Evolutionary conservation across 2,797 vertebrate species (phyloP).

Genomic region (Micromesistius poutassou): DNA sequence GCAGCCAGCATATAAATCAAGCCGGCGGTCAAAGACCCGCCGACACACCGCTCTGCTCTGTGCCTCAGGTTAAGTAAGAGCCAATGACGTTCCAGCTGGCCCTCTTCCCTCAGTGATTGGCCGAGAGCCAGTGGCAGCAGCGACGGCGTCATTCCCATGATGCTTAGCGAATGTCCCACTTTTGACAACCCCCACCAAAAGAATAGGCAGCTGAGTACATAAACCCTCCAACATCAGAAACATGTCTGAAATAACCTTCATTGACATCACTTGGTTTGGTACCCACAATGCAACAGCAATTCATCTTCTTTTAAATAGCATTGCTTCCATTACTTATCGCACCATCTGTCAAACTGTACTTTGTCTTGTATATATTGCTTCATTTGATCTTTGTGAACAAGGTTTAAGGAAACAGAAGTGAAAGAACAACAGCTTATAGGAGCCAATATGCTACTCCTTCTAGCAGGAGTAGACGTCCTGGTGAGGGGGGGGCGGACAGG

Average conservation of each 20-base stretch:
- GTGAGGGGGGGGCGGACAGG: slow-evolving; percentile 13
- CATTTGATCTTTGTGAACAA: no score
- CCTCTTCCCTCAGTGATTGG: slow-evolving; percentile 44
- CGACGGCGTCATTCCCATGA: slow-evolving; percentile 38
- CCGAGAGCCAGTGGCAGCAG: slow-evolving; percentile 37
- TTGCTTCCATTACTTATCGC: background rate
- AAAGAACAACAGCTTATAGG: background rate
- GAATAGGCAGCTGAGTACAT: background rate
- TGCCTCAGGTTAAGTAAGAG: slow-evolving; percentile 47
- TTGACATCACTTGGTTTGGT: background rate
- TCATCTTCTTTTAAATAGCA: background rate
- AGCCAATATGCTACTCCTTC: no score
- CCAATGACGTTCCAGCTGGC: slow-evolving; percentile 47
- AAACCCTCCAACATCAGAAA: background rate
- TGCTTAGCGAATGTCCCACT: slow-evolving; percentile 56
- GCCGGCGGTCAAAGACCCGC: slow-evolving; percentile 33
- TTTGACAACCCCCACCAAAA: slow-evolving; percentile 32
- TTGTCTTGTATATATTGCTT: background rate
- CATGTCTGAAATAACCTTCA: background rate
- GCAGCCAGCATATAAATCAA: background rate
- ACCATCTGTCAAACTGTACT: background rate
- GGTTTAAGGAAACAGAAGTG: background rate
- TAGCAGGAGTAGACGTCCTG: background rate
- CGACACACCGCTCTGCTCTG: slow-evolving; percentile 33
- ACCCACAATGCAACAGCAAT: background rate